Percentiles rank a stretch among this genome's conserved stretches.
Evolutionary conservation across 2,797 vertebrate species (phyloP).

Genomic region (Antrozous pallidus): DNA sequence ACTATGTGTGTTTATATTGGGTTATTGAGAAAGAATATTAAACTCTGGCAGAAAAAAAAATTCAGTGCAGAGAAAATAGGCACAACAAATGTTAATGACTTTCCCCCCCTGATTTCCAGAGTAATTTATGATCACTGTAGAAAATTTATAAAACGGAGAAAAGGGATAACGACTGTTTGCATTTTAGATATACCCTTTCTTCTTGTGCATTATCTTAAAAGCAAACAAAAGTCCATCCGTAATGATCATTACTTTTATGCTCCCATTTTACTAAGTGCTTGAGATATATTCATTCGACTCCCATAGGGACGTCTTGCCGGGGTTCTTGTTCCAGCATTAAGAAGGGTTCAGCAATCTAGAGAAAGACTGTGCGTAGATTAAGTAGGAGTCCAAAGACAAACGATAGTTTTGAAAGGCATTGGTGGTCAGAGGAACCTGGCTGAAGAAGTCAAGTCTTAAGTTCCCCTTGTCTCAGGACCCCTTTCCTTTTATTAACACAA

Average conservation of each 20-base stretch:
- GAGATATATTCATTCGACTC: neutral
- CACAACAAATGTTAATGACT: conserved; percentile 56
- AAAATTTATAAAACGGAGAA: conserved; percentile 35
- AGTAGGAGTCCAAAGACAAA: no score
- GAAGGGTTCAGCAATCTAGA: no score
- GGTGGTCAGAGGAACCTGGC: no score
- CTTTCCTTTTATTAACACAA: no score
- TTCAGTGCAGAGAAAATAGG: conserved; percentile 48
- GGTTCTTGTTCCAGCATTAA: no score
- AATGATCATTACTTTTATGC: neutral
- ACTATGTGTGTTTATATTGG: conserved; percentile 47
- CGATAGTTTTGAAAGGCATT: no score
- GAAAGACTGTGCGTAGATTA: no score
- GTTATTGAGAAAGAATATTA: conserved; percentile 64
- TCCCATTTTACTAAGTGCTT: neutral
- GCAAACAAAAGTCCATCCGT: neutral
- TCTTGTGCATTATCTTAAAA: neutral
- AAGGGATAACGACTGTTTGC: neutral
- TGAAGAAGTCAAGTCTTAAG: no score
- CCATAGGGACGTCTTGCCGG: neutral
- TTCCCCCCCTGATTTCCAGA: conserved; percentile 48
- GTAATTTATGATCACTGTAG: conserved; percentile 59
- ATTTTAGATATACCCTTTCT: neutral
- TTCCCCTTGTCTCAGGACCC: no score
- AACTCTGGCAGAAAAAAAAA: conserved; percentile 32